Percentiles rank a stretch among this genome's conserved stretches.
Conservation (phyloP, 2,797 vertebrate genomes). For the Xerus rutilus region DNA sequence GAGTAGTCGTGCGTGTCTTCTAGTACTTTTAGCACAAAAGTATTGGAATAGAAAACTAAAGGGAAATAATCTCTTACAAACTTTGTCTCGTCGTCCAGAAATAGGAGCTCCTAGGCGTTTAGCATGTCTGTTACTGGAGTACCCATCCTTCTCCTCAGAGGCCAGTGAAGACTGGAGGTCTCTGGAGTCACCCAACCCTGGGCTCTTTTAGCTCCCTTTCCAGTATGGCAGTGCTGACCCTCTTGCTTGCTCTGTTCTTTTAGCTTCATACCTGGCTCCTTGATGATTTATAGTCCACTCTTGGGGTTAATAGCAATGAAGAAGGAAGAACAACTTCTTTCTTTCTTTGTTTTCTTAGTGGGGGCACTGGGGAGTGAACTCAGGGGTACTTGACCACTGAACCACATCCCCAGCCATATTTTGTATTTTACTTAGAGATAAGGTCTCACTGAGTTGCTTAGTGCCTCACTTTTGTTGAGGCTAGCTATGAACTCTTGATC, state of each 20-base stretch:
- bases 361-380: no score
- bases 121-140: background rate
- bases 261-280: background rate
- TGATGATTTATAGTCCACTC: background rate
- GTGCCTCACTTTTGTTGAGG: no score
- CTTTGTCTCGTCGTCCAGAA: background rate
- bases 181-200: no score
- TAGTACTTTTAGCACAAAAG: background rate
- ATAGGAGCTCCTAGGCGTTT: background rate
- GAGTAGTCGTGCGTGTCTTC: background rate
- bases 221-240: background rate
- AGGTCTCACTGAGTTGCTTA: no score
- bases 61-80: background rate
- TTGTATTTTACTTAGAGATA: no score
- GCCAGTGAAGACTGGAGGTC: background rate
- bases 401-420: no score
- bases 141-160: background rate
- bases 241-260: background rate
- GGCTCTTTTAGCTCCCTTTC: background rate
- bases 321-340: background rate
- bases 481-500: no score
- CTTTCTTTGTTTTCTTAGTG: no score
- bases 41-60: slow-evolving; percentile 24
- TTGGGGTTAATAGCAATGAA: background rate
- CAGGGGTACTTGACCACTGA: no score